Evolutionary conservation across 2,797 vertebrate species (phyloP).

Genomic region (Takifugu rubripes): DNA sequence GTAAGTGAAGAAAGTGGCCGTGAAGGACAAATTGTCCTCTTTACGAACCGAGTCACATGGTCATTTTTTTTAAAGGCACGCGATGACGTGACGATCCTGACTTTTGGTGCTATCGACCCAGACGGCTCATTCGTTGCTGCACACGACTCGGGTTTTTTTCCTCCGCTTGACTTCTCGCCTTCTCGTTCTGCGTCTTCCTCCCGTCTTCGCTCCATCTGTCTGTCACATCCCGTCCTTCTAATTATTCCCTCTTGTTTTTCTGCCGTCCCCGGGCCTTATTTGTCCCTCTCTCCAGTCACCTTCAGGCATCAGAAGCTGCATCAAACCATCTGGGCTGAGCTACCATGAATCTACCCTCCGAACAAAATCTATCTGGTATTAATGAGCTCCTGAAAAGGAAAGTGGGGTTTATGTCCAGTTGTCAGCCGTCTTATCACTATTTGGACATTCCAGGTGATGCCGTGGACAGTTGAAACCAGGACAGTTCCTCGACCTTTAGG

Average conservation of each 20-base stretch:
- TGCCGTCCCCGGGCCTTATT: conserved; percentile 20
- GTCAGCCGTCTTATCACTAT: conserved; percentile 21
- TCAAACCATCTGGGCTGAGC: conserved; percentile 49
- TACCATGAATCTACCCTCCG: conserved; percentile 54
- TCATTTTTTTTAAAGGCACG: not conserved
- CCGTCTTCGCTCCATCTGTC: not conserved
- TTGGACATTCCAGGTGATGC: conserved; percentile 5
- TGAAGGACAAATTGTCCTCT: conserved; percentile 14
- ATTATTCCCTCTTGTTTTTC: conserved; percentile 1
- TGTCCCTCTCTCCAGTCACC: conserved; percentile 46
- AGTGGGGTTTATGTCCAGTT: conserved; percentile 53
- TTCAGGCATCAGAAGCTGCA: conserved; percentile 51
- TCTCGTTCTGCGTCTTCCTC: not conserved
- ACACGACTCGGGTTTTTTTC: not conserved
- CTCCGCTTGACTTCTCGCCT: not conserved
- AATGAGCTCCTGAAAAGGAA: conserved; percentile 61
- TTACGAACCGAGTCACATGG: not conserved
- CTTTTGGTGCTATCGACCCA: not conserved
- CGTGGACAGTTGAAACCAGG: conserved; percentile 1
- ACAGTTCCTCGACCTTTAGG: no score
- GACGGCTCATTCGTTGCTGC: not conserved
- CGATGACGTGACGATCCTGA: no score
- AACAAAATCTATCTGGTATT: conserved; percentile 68
- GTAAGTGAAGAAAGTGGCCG: conserved; percentile 20
- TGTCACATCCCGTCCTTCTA: not conserved